Evolutionary conservation across 2,797 vertebrate genomes (phyloP).

Genomic region (Poeciliopsis presidionis): DNA sequence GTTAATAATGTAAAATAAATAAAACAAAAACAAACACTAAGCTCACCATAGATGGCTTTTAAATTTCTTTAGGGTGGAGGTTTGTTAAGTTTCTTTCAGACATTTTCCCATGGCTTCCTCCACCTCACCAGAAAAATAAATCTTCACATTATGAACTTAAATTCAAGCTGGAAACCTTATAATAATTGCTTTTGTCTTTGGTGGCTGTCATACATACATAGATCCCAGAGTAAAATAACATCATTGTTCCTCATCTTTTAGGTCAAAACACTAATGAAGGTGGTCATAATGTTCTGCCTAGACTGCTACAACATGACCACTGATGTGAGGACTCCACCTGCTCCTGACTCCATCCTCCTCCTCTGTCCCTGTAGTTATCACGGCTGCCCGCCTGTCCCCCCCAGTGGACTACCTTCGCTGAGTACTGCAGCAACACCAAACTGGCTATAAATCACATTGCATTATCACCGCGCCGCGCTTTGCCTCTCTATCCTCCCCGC

Average conservation of each 20-base stretch:
- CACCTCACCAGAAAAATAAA: not conserved
- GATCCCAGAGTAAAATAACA: not conserved
- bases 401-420: conserved; percentile 69
- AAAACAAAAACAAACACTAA: not conserved
- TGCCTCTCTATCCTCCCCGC: conserved; percentile 59
- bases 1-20: not conserved
- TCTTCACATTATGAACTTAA: not conserved
- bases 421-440: conserved; percentile 82
- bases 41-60: not conserved
- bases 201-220: not conserved
- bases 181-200: not conserved
- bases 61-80: not conserved
- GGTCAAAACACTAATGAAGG: not conserved
- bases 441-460: conserved; percentile 83
- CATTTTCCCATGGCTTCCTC: not conserved
- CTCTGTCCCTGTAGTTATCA: conserved; percentile 56
- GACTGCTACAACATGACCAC: conserved; percentile 7
- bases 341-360: conserved; percentile 20
- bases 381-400: conserved; percentile 37
- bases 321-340: conserved; percentile 34
- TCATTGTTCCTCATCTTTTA: not conserved
- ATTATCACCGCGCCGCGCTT: conserved; percentile 73
- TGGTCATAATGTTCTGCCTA: conserved; percentile 1
- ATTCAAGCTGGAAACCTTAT: not conserved
- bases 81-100: not conserved